Conservation (phyloP, 1,140 invertebrate species). For the Heliconius nattereri region DNA sequence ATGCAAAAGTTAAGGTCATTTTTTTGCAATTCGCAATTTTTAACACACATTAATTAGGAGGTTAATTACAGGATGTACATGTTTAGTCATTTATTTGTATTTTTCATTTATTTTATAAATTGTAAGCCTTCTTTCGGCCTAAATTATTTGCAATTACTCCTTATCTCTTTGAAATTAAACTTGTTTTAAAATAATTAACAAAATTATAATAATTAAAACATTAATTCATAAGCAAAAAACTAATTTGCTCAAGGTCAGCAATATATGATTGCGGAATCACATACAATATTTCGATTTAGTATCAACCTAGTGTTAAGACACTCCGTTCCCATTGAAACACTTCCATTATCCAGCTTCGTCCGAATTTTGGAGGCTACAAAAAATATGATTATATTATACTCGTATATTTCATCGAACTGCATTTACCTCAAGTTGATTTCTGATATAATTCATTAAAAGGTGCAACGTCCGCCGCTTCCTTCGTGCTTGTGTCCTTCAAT, state of each 20-base stretch:
- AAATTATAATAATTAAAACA: neutral
- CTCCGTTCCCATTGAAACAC: no score
- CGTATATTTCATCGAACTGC: neutral
- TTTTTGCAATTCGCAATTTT: no score
- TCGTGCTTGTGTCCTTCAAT: neutral
- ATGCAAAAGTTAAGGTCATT: no score
- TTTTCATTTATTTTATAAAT: no score
- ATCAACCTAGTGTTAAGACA: no score
- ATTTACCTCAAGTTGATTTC: slow-evolving; percentile 1
- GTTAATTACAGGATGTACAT: no score
- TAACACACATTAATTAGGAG: no score
- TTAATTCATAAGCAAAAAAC: neutral
- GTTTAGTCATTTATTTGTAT: no score
- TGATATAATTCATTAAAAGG: slow-evolving; percentile 12
- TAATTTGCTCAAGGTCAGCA: neutral
- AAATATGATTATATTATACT: neutral
- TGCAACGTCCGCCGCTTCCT: slow-evolving; percentile 2
- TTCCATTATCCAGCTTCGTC: no score
- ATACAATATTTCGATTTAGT: no score
- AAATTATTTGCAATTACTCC: neutral
- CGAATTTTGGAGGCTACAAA: no score
- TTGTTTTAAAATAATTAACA: neutral
- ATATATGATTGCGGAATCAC: neutral
- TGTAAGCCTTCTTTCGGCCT: no score
- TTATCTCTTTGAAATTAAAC: neutral